Evolutionary conservation across 2,888 invertebrate species (phyloP).

Genomic region (Xylota sylvarum): DNA sequence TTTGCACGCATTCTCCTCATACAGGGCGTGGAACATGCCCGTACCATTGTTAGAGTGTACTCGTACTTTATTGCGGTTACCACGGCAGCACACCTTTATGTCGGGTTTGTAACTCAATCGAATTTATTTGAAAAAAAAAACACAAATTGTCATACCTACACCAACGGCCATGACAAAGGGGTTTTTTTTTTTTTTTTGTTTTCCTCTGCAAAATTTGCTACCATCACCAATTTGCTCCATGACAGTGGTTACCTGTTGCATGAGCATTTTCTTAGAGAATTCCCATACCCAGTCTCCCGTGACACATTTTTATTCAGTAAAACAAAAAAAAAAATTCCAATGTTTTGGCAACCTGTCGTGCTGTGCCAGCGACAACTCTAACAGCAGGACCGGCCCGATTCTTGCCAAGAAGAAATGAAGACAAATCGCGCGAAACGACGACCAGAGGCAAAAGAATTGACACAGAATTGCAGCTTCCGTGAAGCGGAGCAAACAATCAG

Average conservation of each 20-base stretch:
- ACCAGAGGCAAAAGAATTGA: constrained; percentile 32
- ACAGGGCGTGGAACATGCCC: neutral
- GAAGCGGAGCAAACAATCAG: constrained; percentile 55
- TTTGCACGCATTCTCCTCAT: constrained; percentile 54
- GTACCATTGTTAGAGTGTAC: neutral
- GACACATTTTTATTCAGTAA: constrained; percentile 33
- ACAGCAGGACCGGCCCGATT: constrained; percentile 40
- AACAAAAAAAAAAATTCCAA: constrained; percentile 39
- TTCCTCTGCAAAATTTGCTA: constrained; percentile 36
- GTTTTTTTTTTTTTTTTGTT: constrained; percentile 7
- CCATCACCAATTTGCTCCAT: constrained; percentile 37
- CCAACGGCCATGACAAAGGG: constrained; percentile 47
- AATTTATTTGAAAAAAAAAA: constrained; percentile 49
- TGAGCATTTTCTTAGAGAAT: constrained; percentile 8
- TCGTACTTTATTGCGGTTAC: constrained; percentile 34
- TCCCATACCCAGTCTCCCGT: constrained; percentile 11
- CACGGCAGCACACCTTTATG: constrained; percentile 18
- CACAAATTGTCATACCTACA: neutral
- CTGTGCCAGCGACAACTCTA: constrained; percentile 65
- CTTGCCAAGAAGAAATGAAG: constrained; percentile 45
- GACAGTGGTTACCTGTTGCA: constrained; percentile 50
- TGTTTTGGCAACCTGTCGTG: constrained; percentile 73
- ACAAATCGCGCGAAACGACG: constrained; percentile 37
- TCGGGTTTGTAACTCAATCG: constrained; percentile 27
- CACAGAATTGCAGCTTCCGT: constrained; percentile 71